A percentile compares a stretch with the other conserved stretches of the same genome.
Conservation (phyloP, 2,797 vertebrate genomes). For the Cirrhinus molitorella region DNA sequence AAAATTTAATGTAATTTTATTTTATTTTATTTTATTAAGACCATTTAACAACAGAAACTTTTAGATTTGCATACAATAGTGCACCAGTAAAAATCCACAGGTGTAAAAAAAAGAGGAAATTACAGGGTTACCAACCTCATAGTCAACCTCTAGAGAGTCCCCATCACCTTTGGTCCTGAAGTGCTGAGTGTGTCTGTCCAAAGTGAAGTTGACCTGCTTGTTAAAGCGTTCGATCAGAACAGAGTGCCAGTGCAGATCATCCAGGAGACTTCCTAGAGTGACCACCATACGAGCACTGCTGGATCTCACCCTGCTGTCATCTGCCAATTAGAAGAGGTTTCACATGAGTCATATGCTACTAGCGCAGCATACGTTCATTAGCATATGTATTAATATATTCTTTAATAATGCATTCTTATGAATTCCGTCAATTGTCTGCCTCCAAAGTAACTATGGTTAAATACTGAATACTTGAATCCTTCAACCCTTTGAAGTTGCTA, state of each 20-base stretch:
- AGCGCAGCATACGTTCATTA: background rate
- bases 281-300: conserved; percentile 81
- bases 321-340: conserved; percentile 69
- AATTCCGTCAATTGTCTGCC: background rate
- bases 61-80: too few relatives aligned
- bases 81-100: background rate
- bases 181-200: conserved; percentile 91
- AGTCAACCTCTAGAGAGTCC: conserved; percentile 94
- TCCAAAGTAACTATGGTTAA: conserved; percentile 8
- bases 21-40: background rate
- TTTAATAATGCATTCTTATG: background rate
- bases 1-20: too few relatives aligned
- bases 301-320: conserved; percentile 86
- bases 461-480: conserved; percentile 10
- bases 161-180: conserved; percentile 91
- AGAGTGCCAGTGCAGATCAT: conserved; percentile 96
- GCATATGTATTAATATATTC: background rate
- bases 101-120: conserved; percentile 4
- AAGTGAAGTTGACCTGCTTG: conserved; percentile 95
- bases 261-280: conserved; percentile 91
- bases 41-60: background rate
- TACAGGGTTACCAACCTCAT: conserved; percentile 82
- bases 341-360: background rate
- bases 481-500: background rate
- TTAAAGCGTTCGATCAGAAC: conserved; percentile 94